Evolutionary conservation across 2,888 invertebrate species (phyloP), one percentile per base, ranked within the genome.

Genomic region (Pammene fasciana): DNA sequence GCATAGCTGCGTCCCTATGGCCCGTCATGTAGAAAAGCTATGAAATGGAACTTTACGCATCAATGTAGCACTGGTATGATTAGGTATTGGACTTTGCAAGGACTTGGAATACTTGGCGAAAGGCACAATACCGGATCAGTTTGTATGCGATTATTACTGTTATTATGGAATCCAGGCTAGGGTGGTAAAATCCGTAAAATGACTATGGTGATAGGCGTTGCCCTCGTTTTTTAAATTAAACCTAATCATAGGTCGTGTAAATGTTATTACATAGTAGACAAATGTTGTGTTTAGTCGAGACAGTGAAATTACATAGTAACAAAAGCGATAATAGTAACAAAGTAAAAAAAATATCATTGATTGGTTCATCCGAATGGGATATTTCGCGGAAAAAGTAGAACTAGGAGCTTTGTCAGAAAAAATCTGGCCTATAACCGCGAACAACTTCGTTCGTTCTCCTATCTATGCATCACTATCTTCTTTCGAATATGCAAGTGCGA

Each of bases 141-240:
- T 50, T 43, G 41, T 14, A 41, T 50, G 45, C 45, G 50, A 57
- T 64, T 62, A 57, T 55, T 62, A 59, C 55, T 26, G 59, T 56
- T 59, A 68, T 68, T 68, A 65, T 45, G 59, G 43, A 57, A 70
- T 54, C 65, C 26, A 60, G 70, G 65, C 45, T 65, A 59, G 38
- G 16, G 41, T 48, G 59, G 57, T 62, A 50, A 60, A 64, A 59
- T 26, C 26, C 26, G 26, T 26, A 26, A 26, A 26, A 26, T 26
- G 50, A 52, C 62, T 41, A 64, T 59, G 26, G 6, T 34, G 16
- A 14, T 46, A 48, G 13, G 55, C 45, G 67, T 48, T 59, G 64
- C 13, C 68, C 57, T 68, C 41, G 41, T 50, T 41, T 61, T 36
- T n/a, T 2, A 13, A 41, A 59, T 54, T 59, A 59, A 57, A 8